Base-by-base conservation (phyloP, 2,797 vertebrate species). In the Poecilia wingei region DNA sequence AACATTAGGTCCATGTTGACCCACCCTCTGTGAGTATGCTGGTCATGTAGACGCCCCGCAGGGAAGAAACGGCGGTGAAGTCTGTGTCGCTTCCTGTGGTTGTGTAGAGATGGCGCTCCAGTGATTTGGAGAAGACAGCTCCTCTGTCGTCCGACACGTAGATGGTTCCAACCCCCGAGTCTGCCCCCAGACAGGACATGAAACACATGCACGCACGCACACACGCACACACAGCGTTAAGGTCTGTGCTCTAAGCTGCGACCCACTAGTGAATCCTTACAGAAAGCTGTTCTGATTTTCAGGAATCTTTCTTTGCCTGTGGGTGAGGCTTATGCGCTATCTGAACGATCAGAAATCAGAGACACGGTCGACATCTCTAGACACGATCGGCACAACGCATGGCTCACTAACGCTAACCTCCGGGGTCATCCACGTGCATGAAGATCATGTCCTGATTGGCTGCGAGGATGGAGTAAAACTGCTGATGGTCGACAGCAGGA, bases 381-480 rank as follows among this genome's bases (percentile, higher is more conserved):
- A 59, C n/a, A 59, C 72, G 33, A 10, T 51, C 55, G 74, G 61
- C 33, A 45, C 5, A 53, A 74, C 33, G 6, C 13, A 7, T 6
- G 13, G 33, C 3, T 78, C 55, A 68, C 3, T 36, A 22, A 36
- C 51, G 72, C 97, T 95, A 64, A 98, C 98, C 97, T 77, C 97
- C 97, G 0, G 96, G 97, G 73, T 98, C 97, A 28, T 98, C 98
- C 70, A 99, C 98, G 5, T 98, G 98, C 97, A 99, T 98, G 93
- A 99, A 98, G 4, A 99, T 96, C 97, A 99, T 96, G 93, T 98
- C 96, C 6, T 97, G 96, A 74, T 95, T 97, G 53, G 97, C 97
- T 10, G 97, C 92, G 77, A 99, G 94, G 92, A 99, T 98, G 79
- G 97, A 98, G 85, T 98, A 99, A 85, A 99, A 99, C 81, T 98